Evolutionary conservation across 2,888 invertebrate species (phyloP), one percentile per base, ranked within the genome.

Genomic region (Slavum lentiscoides): DNA sequence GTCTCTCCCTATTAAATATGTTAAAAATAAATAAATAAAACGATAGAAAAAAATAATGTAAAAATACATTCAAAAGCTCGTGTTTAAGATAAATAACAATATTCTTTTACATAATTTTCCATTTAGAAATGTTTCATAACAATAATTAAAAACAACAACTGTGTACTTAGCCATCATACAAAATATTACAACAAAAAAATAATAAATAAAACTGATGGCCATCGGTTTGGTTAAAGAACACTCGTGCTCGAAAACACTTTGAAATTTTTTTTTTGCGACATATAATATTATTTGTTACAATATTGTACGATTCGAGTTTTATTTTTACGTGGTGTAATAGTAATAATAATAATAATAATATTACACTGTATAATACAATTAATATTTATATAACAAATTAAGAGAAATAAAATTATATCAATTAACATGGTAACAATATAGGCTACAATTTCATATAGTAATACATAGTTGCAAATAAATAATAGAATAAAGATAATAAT

Each of bases 341-440:
- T 1, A 8, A 49, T 49, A 49, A 49, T 68, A 49, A 49, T 68
- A 68, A 59, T 39, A 67, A 59, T 59, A 59, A 58, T 15, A 68
- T 68, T 68, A 76, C 55, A 66, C 19, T 15, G 58, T 30, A 59
- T 8, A 3, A 15, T 11, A 49, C 11, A 49, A 13, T 49, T 15
- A 49, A 49, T 49, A 49, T 49, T 49, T 49, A 49, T 49, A 68
- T 67, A 68, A 76, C 67, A 68, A 68, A 68, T 76, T 39, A 58
- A 75, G 58, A 75, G 64, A 74, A 59, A 76, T 68, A 76, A 59
- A 68, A 68, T 43, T 9, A 43, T 68, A 68, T 76, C 58, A 76
- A 49, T 76, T 59, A 68, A 76, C 75, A 68, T 76, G 75, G 75
- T 76, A 76, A 76, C 75, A 76, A 76, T 76, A 68, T 23, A 49